These are phyloP conservation scores for Laticauda laticaudata DNA, from an alignment of 2,113 vertebrate species.

Conservation along the genomic window DNA sequence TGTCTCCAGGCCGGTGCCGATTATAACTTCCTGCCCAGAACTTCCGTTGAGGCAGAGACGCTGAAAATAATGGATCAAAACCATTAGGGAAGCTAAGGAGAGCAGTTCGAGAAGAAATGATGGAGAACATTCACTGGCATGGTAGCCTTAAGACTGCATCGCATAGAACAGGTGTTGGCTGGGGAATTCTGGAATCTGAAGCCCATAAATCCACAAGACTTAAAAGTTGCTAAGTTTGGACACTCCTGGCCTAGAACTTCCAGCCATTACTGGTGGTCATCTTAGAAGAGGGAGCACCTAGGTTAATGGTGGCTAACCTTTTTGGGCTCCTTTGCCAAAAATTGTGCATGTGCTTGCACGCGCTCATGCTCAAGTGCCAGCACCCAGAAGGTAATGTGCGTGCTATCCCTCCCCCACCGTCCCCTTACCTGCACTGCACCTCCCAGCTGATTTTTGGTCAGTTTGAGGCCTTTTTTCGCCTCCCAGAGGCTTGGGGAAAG, in stretches of 20 bases:
- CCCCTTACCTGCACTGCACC: too few species aligned
- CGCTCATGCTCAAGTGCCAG: too few species aligned
- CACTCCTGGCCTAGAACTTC: not conserved
- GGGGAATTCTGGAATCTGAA: not conserved
- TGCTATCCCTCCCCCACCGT: too few species aligned
- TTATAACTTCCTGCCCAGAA: constrained; percentile 88
- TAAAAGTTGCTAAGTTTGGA: not conserved
- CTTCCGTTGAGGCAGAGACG: constrained; percentile 94
- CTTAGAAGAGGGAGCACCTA: not conserved
- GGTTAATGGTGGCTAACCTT: too few species aligned
- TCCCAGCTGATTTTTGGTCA: too few species aligned
- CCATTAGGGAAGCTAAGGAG: not conserved
- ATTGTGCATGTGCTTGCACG: too few species aligned
- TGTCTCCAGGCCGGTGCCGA: constrained; percentile 85
- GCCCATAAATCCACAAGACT: not conserved
- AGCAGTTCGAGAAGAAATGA: not conserved
- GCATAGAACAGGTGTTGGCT: not conserved
- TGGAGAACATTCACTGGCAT: not conserved
- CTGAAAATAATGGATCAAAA: constrained; percentile 58
- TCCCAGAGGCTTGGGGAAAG: too few species aligned
- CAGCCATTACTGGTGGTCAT: not conserved
- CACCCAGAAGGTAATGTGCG: too few species aligned
- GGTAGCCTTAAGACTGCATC: too few species aligned
- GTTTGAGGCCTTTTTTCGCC: too few species aligned
- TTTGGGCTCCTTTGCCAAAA: too few species aligned